Conservation (phyloP, 2,888 invertebrate species). For the Aphrophora alni region DNA sequence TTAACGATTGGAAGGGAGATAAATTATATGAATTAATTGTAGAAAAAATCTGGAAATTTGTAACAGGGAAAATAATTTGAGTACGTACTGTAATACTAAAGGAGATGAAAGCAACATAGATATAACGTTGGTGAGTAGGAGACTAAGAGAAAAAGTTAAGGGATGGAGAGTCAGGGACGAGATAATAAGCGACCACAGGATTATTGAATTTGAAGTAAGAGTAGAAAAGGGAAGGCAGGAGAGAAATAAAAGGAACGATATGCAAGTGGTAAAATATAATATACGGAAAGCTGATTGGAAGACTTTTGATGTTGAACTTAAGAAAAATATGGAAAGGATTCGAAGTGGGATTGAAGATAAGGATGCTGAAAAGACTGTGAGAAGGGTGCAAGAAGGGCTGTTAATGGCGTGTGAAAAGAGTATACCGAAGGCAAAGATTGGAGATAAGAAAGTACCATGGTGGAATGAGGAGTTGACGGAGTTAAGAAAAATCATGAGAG, state of each 20-base stretch:
- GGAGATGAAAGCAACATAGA: not conserved
- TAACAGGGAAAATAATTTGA: not conserved
- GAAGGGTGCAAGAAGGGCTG: not conserved
- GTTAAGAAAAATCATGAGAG: not conserved
- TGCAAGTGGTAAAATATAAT: not conserved
- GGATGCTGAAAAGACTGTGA: not conserved
- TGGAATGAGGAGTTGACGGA: not conserved
- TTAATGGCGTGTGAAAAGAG: not conserved
- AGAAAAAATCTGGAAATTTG: not conserved
- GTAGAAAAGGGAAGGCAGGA: not conserved
- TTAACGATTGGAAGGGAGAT: not conserved
- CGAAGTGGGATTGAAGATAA: not conserved
- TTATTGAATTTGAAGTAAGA: not conserved
- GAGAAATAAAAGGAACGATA: not conserved
- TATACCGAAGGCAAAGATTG: not conserved
- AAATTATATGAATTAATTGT: not conserved
- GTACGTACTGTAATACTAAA: not conserved
- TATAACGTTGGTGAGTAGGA: not conserved
- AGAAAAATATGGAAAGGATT: not conserved
- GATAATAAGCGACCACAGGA: not conserved
- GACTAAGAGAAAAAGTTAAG: not conserved
- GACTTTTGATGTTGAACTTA: not conserved
- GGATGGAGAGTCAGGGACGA: not conserved
- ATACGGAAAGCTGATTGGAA: not conserved
- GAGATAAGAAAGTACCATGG: not conserved